A percentile compares a stretch with the other conserved stretches of the same genome.
These are phyloP conservation scores for Siderastrea radians DNA, from an alignment of 92 coral and sea anemone genomes.

Conservation along the genomic window DNA sequence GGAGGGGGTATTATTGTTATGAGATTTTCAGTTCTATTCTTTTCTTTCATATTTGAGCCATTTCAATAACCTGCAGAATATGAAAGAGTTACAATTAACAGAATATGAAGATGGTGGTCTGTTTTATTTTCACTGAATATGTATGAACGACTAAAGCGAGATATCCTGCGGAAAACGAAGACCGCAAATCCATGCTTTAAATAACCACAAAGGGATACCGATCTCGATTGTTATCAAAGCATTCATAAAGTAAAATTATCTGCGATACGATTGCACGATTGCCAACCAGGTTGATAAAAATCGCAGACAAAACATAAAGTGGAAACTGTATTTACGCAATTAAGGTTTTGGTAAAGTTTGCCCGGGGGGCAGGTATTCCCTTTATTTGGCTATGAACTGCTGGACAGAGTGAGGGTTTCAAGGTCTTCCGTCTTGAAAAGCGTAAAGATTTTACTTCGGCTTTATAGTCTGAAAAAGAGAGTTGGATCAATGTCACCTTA, in stretches of 20 bases:
- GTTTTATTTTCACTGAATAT: too few relatives aligned
- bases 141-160: neutral
- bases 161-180: neutral
- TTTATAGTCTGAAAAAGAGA: too few relatives aligned
- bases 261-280: neutral
- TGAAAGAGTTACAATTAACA: neutral
- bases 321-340: too few relatives aligned
- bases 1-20: too few relatives aligned
- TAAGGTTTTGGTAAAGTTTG: too few relatives aligned
- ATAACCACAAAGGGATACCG: neutral
- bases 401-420: neutral
- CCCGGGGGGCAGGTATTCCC: too few relatives aligned
- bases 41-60: too few relatives aligned
- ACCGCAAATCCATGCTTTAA: neutral
- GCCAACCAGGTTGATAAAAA: neutral
- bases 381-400: neutral
- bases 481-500: too few relatives aligned
- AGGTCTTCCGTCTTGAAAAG: neutral
- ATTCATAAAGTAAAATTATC: neutral
- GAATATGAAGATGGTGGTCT: neutral
- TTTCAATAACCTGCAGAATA: neutral
- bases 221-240: neutral
- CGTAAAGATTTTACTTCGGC: too few relatives aligned
- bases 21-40: too few relatives aligned
- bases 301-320: neutral